Evolutionary conservation across 2,797 vertebrate species (phyloP).

Genomic region (Leucoraja ocellata): DNA sequence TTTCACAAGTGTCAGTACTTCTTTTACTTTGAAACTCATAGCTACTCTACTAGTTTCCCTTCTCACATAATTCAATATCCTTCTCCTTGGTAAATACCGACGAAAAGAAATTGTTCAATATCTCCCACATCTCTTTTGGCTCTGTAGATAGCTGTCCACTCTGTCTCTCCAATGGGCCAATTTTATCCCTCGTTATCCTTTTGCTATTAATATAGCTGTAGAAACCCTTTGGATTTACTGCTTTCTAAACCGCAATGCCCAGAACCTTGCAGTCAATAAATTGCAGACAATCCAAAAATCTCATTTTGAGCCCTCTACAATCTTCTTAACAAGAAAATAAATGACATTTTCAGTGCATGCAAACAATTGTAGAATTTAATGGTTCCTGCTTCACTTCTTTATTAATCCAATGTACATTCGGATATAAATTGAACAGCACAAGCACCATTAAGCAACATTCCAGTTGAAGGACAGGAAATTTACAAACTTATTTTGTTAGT

Average conservation of each 20-base stretch:
- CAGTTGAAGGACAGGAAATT: background rate
- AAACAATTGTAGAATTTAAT: background rate
- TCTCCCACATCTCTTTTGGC: no score
- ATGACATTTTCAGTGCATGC: background rate
- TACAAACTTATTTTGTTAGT: background rate
- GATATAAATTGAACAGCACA: background rate
- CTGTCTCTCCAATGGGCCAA: no score
- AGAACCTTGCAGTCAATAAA: background rate
- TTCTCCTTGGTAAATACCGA: no score
- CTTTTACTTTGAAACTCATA: no score
- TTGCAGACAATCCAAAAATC: background rate
- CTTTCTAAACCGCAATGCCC: background rate
- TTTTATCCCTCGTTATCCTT: no score
- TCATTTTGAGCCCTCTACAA: background rate
- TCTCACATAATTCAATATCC: no score
- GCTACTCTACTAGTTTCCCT: no score
- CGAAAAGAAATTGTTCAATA: no score
- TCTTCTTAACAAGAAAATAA: background rate
- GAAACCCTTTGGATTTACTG: no score
- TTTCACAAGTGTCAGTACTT: no score
- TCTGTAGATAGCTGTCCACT: no score
- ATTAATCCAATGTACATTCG: background rate
- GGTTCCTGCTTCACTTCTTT: background rate
- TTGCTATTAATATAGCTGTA: no score
- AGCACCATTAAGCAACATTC: background rate